phyloP scores from a whole-genome alignment of 1,140 invertebrate species.

The Panulirus ornatus region DNA sequence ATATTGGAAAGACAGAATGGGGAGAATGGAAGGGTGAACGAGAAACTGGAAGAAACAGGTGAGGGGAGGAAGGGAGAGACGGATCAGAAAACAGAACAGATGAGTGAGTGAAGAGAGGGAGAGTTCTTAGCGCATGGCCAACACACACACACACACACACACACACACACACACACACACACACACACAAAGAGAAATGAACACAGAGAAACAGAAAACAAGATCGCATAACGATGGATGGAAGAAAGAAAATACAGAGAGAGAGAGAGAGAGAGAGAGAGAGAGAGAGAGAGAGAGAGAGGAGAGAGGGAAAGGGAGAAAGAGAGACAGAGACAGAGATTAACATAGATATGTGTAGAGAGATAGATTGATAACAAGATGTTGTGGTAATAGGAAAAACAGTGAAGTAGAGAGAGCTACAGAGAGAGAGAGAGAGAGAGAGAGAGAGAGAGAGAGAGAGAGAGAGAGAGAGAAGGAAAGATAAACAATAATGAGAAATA shows the following conservation, averaged over 20 bases:
- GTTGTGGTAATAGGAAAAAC: background rate
- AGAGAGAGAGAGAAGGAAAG: too few relatives aligned
- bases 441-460: conserved; percentile 7
- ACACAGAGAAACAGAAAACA: background rate
- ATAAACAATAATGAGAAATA: too few relatives aligned
- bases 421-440: background rate
- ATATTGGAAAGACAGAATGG: too few relatives aligned
- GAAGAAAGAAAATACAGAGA: too few relatives aligned
- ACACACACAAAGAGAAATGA: too few relatives aligned
- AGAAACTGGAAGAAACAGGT: too few relatives aligned
- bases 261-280: background rate
- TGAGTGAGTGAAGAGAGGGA: background rate
- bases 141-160: background rate
- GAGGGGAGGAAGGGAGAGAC: too few relatives aligned
- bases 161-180: background rate
- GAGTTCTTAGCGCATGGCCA: background rate
- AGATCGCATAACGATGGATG: background rate
- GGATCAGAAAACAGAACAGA: background rate
- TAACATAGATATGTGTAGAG: background rate
- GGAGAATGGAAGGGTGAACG: too few relatives aligned
- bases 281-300: background rate
- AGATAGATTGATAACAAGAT: background rate
- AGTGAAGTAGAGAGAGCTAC: background rate
- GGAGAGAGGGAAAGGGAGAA: background rate
- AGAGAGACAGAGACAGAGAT: too few relatives aligned